A percentile compares a stretch with the other conserved stretches of the same genome.
Evolutionary conservation across 2,797 vertebrate species (phyloP).

Genomic region (Takifugu rubripes): DNA sequence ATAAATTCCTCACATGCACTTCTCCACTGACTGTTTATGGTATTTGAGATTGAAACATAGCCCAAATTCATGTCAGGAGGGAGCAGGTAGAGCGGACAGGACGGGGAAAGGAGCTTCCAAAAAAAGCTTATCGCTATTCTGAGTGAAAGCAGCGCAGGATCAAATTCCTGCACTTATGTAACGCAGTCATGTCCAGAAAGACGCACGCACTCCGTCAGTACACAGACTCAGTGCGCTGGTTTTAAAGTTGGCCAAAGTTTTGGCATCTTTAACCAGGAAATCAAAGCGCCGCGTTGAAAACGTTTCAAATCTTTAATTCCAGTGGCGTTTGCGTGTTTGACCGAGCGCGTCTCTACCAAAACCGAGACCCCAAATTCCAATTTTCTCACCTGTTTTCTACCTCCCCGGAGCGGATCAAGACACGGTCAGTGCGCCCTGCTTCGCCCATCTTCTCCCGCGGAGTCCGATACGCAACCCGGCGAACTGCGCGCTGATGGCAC

Average conservation of each 20-base stretch:
- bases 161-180: conserved; percentile 32
- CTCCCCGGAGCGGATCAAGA: conserved; percentile 1
- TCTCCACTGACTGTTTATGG: too few relatives aligned
- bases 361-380: too few relatives aligned
- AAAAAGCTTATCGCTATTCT: conserved; percentile 11
- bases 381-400: conserved; percentile 28
- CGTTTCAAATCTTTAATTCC: neutral
- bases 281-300: neutral
- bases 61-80: neutral
- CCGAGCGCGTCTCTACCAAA: too few relatives aligned
- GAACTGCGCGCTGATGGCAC: neutral
- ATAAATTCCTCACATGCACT: too few relatives aligned
- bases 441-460: conserved; percentile 32
- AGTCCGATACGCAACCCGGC: neutral
- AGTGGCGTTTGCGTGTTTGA: too few relatives aligned
- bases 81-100: neutral
- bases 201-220: neutral
- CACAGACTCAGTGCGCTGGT: neutral
- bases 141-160: conserved; percentile 16
- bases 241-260: conserved; percentile 2
- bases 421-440: neutral
- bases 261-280: neutral
- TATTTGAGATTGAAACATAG: too few relatives aligned
- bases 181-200: conserved; percentile 12
- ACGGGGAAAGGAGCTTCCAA: neutral